A percentile compares a stretch with the other conserved stretches of the same genome.
Conservation (phyloP, 2,888 invertebrate genomes). For the Tetramorium bicarinatum region DNA sequence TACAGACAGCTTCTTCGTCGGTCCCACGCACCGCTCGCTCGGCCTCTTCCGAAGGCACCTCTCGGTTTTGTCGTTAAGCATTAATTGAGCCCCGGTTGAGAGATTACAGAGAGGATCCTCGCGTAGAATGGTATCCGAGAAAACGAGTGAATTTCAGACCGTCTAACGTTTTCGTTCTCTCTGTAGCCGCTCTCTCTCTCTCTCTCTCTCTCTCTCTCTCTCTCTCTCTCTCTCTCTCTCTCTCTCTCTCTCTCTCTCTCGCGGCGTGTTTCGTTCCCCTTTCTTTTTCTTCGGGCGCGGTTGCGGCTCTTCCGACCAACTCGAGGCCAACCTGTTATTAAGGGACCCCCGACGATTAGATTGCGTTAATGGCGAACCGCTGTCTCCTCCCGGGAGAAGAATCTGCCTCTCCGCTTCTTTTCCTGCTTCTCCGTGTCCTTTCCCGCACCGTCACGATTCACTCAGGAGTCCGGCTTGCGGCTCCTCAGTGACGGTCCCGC, state of each 20-base stretch:
- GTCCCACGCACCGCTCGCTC: constrained; percentile 71
- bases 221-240: too few relatives aligned
- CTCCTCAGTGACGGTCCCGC: constrained; percentile 39
- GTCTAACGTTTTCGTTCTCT: constrained; percentile 46
- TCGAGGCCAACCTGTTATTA: constrained; percentile 83
- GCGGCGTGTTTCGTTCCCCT: constrained; percentile 13
- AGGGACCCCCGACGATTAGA: constrained; percentile 84
- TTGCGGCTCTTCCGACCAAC: constrained; percentile 66
- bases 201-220: too few relatives aligned
- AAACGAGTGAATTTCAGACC: constrained; percentile 78
- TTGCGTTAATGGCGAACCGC: constrained; percentile 85
- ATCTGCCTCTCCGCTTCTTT: constrained; percentile 70
- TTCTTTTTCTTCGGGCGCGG: constrained; percentile 42
- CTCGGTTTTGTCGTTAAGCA: constrained; percentile 81
- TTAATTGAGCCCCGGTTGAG: constrained; percentile 80
- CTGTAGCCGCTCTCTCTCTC: neutral
- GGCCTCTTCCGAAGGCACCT: constrained; percentile 37
- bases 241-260: neutral
- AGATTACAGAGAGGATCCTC: constrained; percentile 77
- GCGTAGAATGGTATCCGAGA: constrained; percentile 72
- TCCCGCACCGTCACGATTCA: constrained; percentile 19
- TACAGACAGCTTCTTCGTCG: constrained; percentile 54
- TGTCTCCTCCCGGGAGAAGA: constrained; percentile 78
- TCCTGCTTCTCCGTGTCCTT: constrained; percentile 22
- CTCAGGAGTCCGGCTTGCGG: constrained; percentile 43